These are phyloP conservation scores for Steinernema hermaphroditum DNA, from an alignment of 2,888 invertebrate species.

Conservation along the genomic window DNA sequence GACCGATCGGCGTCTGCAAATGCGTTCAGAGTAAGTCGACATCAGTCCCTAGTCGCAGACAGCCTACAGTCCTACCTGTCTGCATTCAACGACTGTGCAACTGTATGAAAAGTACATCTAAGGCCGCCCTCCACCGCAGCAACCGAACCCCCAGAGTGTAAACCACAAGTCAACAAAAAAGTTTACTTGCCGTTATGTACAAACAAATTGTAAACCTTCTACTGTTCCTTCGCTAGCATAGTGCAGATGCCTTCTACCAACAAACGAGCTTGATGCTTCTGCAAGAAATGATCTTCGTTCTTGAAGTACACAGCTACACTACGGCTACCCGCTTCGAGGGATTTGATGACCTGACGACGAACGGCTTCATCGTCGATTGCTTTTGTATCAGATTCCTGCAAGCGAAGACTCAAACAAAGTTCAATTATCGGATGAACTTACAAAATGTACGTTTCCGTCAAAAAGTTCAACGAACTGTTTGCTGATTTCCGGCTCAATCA, in stretches of 20 bases:
- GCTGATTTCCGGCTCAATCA: slow-evolving; percentile 41
- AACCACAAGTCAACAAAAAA: neutral
- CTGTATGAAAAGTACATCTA: no score
- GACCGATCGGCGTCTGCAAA: no score
- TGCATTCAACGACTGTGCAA: no score
- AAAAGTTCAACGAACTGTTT: slow-evolving; percentile 35
- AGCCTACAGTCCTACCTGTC: no score
- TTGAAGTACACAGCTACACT: slow-evolving; percentile 39
- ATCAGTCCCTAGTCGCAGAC: no score
- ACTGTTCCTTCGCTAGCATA: slow-evolving; percentile 32
- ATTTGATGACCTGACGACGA: neutral
- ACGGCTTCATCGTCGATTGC: neutral
- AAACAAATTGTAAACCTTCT: neutral
- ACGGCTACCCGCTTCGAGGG: neutral
- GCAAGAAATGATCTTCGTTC: slow-evolving; percentile 47
- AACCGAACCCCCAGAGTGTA: no score
- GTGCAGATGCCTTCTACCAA: slow-evolving; percentile 38
- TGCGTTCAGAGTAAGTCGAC: no score
- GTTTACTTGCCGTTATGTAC: neutral
- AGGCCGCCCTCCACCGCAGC: no score
- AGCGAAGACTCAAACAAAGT: neutral
- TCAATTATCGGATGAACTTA: slow-evolving; percentile 22
- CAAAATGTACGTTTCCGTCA: slow-evolving; percentile 34
- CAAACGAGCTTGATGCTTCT: slow-evolving; percentile 42
- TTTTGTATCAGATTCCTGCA: neutral